These are phyloP conservation scores for Phainopepla nitens DNA, from an alignment of 2,113 vertebrate species.

Conservation along the genomic window DNA sequence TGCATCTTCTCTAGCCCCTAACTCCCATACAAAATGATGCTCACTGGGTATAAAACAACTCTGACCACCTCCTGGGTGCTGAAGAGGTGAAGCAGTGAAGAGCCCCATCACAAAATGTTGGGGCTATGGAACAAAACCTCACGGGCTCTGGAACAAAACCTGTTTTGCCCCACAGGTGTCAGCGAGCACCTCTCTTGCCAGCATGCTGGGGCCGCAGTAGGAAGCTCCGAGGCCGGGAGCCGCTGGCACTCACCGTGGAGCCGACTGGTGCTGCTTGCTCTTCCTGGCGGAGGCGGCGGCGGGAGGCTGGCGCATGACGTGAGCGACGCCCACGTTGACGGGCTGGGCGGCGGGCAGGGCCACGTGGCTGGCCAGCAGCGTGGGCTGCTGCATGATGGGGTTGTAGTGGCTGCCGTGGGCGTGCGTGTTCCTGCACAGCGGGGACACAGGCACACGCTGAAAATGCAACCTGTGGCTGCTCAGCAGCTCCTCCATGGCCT, in stretches of 20 bases:
- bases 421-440: slow-evolving; percentile 80
- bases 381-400: slow-evolving; percentile 98
- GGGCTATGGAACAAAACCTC: accelerated
- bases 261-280: slow-evolving; percentile 92
- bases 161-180: accelerated
- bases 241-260: slow-evolving; percentile 75
- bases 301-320: slow-evolving; percentile 96
- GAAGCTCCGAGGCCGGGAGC: accelerated
- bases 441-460: neutral
- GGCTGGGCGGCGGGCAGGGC: slow-evolving; percentile 91
- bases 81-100: neutral
- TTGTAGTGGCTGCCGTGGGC: slow-evolving; percentile 95
- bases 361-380: slow-evolving; percentile 89
- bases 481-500: neutral
- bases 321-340: slow-evolving; percentile 94
- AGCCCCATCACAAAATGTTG: neutral
- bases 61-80: too few relatives aligned
- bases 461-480: accelerated
- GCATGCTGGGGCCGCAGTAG: accelerated
- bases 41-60: neutral
- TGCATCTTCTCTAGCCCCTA: neutral
- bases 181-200: accelerated
- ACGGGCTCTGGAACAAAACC: accelerated
- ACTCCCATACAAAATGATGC: neutral
- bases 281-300: slow-evolving; percentile 83